Conservation (phyloP, 2,113 vertebrate genomes). For the Daubentonia madagascariensis region DNA sequence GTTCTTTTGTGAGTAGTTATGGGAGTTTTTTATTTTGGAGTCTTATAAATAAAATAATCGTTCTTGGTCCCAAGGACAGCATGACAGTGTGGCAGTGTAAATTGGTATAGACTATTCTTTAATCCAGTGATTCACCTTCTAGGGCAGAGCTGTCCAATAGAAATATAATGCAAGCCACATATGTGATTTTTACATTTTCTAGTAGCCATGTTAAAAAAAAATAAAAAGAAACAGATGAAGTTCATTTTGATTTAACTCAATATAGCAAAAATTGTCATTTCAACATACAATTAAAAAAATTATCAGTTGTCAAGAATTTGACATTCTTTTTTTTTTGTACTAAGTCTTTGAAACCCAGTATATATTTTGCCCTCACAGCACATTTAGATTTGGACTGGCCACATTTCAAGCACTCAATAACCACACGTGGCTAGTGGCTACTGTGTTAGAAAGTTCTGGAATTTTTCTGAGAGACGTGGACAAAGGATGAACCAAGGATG, state of each 20-base stretch:
- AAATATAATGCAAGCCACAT: neutral
- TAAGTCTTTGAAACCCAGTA: neutral
- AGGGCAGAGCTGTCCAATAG: neutral
- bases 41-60: neutral
- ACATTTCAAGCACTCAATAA: neutral
- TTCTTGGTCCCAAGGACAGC: neutral
- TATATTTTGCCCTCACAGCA: neutral
- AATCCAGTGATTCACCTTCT: neutral
- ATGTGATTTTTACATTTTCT: neutral
- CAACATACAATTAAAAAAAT: neutral
- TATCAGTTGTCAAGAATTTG: too few relatives aligned
- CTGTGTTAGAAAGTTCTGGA: neutral
- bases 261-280: neutral
- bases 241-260: neutral
- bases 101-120: neutral
- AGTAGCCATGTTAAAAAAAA: neutral
- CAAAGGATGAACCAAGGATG: neutral
- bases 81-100: too few relatives aligned
- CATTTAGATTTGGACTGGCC: neutral
- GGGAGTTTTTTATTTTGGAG: neutral
- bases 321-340: neutral
- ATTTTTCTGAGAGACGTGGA: neutral
- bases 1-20: neutral
- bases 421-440: neutral
- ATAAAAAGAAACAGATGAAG: neutral